phyloP scores from a whole-genome alignment of 2,888 invertebrate genomes.

The Salpingus planirostris region DNA sequence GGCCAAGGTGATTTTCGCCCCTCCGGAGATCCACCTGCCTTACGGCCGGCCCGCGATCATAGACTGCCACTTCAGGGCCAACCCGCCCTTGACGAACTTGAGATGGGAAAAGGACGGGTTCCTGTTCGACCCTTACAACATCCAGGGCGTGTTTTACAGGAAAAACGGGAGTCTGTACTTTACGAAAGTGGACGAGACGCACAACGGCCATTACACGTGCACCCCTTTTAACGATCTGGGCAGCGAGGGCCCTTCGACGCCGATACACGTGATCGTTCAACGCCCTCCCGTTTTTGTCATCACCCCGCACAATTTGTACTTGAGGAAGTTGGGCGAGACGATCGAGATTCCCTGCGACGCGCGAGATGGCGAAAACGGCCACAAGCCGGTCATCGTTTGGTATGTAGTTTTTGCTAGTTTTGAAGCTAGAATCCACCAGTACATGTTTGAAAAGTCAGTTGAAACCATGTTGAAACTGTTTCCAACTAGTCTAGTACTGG shows the following conservation, averaged over 20 bases:
- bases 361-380: conserved; percentile 56
- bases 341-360: conserved; percentile 78
- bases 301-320: conserved; percentile 75
- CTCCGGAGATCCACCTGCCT: conserved; percentile 75
- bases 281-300: conserved; percentile 75
- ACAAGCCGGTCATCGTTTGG: conserved; percentile 59
- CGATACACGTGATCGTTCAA: conserved; percentile 76
- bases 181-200: conserved; percentile 74
- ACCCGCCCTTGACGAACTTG: conserved; percentile 80
- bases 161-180: conserved; percentile 69
- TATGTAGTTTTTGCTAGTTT: conserved; percentile 31
- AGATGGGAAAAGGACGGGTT: conserved; percentile 93
- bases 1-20: conserved; percentile 84
- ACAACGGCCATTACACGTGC: conserved; percentile 82
- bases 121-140: conserved; percentile 82
- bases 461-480: too few species aligned
- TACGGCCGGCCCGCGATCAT: conserved; percentile 73
- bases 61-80: conserved; percentile 86
- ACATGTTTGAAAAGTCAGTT: too few species aligned
- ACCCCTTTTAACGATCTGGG: conserved; percentile 87
- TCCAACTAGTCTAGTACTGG: too few species aligned
- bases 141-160: conserved; percentile 76
- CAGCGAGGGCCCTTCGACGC: conserved; percentile 72
- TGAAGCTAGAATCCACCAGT: too few species aligned
- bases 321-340: conserved; percentile 70